These are phyloP conservation scores for Odontocerum albicorne DNA, from an alignment of 2,888 invertebrate genomes.

Conservation along the genomic window DNA sequence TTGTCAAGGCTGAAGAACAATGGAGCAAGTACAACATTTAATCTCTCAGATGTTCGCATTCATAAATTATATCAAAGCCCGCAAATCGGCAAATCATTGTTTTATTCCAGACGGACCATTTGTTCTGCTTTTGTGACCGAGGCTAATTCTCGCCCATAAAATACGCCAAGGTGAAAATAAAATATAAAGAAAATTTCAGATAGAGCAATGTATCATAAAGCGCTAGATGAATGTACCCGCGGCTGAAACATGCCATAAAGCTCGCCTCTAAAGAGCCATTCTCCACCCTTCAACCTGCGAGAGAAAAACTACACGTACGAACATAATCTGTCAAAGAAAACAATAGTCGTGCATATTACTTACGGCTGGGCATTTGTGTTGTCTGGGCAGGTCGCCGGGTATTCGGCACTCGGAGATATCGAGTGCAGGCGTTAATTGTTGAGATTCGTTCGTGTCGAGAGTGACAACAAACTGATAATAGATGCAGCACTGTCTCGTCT, in stretches of 20 bases:
- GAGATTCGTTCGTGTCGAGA: too few relatives aligned
- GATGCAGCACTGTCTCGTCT: too few relatives aligned
- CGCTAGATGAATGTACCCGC: conserved; percentile 6
- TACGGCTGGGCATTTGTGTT: neutral
- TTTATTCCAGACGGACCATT: conserved; percentile 12
- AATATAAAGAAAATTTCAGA: conserved; percentile 3
- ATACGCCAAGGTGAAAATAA: conserved; percentile 18
- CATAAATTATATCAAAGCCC: conserved; percentile 15
- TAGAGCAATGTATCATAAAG: conserved; percentile 2
- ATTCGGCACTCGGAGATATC: too few relatives aligned
- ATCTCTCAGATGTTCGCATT: conserved; percentile 12
- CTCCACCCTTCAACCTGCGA: conserved; percentile 5
- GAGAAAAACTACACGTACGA: conserved; percentile 2
- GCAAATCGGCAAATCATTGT: conserved; percentile 9
- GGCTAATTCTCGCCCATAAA: conserved; percentile 10
- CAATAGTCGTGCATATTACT: conserved; percentile 6
- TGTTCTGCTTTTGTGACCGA: conserved; percentile 13
- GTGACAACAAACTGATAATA: too few relatives aligned
- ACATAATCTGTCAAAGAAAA: conserved; percentile 13
- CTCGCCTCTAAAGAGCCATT: conserved; percentile 10
- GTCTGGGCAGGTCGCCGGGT: too few relatives aligned
- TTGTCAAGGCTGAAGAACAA: too few relatives aligned
- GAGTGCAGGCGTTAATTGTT: too few relatives aligned
- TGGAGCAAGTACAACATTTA: too few relatives aligned
- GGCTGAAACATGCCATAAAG: conserved; percentile 10